Base-by-base conservation (phyloP, 2,113 vertebrate species). In the Chaenogobius annularis region DNA sequence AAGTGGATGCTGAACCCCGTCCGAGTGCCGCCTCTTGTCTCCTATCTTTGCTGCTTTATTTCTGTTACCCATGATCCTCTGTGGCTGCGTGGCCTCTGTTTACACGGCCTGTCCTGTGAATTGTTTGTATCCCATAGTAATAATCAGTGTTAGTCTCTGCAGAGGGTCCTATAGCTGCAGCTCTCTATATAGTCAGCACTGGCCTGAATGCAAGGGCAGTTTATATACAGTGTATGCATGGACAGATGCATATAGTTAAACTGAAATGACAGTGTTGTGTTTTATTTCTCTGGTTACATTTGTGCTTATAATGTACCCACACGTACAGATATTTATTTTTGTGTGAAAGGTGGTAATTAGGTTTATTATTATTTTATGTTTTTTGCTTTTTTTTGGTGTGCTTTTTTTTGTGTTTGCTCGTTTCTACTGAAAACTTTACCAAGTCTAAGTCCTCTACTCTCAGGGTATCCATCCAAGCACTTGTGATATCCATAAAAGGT, bases 201-300 rank as follows among this genome's bases (percentile, higher is more conserved):
- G 83, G 75, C 85, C 80, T 88, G 88, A 90, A 88, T 91, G 86
- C 85, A 85, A 81, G 86, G 88, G 85, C 75, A 75, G 87, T 83
- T 79, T 87, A 77, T 90, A 88, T 90, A 89, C 55, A 26, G 55
- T 58, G 55, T 90, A 89, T 92, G 91, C 90, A 93, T 92, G 92
- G 84, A 77, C 83, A 86, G 90, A 89, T 93, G 92, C 92, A 92
- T 94, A 93, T 90, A 89, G 87, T 90, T 85, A 91, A 85, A 77
- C 84, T 87, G 81, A 90, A 89, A 84, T 70, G 79, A 85, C 87
- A 72, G 74, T 83, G 87, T 72, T 37, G 70, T 81, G 84, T 88
- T 86, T 76, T 89, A 87, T 92, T 79, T 84, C 75, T 91, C 85
- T 84, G 79, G 80, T 85, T 86, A 87, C 75, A 87, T 91, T 89